Evolutionary conservation across 2,797 vertebrate species (phyloP).

Genomic region (Gymnocypris eckloni): DNA sequence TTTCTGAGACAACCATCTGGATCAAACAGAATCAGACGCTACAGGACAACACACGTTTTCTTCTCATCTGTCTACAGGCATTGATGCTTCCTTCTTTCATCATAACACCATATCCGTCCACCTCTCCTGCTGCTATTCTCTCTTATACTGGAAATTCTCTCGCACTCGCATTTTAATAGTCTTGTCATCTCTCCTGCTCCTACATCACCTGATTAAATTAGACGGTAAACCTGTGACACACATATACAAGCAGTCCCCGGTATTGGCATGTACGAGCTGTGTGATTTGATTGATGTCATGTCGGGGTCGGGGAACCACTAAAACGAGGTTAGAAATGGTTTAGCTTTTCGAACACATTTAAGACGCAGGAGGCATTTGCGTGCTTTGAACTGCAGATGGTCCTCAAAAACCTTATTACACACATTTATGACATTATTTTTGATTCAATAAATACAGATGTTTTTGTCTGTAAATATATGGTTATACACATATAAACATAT

Average conservation of each 20-base stretch:
- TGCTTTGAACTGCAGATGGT: neutral
- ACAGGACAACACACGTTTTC: conserved; percentile 23
- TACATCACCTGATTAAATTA: conserved; percentile 50
- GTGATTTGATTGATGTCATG: conserved; percentile 27
- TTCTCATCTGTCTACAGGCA: conserved; percentile 34
- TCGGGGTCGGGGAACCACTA: conserved; percentile 20
- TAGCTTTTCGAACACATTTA: neutral
- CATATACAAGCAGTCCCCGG: neutral
- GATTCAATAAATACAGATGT: neutral
- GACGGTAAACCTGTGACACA: neutral
- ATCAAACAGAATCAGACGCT: conserved; percentile 31
- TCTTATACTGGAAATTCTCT: conserved; percentile 4
- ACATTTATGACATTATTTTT: neutral
- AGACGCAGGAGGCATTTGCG: neutral
- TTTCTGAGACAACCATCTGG: conserved; percentile 50
- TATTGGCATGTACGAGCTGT: conserved; percentile 13
- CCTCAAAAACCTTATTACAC: too few species aligned
- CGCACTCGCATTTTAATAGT: conserved; percentile 16
- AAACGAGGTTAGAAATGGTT: conserved; percentile 30
- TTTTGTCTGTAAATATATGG: neutral
- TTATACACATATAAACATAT: neutral
- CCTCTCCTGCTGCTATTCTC: conserved; percentile 1
- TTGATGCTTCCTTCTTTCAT: conserved; percentile 23
- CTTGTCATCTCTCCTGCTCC: conserved; percentile 40
- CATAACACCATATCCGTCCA: conserved; percentile 19